Percentiles rank a stretch among this genome's conserved stretches.
These are phyloP conservation scores for Sebastes schlegelii DNA, from an alignment of 2,113 vertebrate genomes.

Conservation along the genomic window DNA sequence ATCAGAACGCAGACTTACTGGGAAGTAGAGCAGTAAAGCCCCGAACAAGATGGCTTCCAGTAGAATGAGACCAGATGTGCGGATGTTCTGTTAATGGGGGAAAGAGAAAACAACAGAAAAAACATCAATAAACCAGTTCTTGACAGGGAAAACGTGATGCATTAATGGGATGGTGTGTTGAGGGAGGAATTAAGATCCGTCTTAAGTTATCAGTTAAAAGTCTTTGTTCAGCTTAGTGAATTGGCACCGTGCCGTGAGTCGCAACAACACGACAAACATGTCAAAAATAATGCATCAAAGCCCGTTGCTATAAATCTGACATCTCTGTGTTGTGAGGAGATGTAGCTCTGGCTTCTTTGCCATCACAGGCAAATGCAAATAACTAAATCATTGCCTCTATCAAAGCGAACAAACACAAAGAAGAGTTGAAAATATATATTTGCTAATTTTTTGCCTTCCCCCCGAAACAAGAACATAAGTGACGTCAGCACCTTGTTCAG, in stretches of 20 bases:
- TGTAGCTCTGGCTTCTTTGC: not conserved
- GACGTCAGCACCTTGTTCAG: conserved; percentile 31
- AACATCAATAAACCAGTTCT: not conserved
- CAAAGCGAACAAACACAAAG: conserved; percentile 32
- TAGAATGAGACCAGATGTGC: conserved; percentile 92
- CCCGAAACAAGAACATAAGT: conserved; percentile 16
- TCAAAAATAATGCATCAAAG: not conserved
- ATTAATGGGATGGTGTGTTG: not conserved
- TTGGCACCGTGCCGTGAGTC: not conserved
- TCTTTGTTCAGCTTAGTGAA: not conserved
- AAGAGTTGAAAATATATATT: not conserved
- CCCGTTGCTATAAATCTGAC: not conserved
- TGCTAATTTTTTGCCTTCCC: not conserved
- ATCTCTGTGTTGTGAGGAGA: not conserved
- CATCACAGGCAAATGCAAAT: not conserved
- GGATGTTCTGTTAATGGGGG: conserved; percentile 86
- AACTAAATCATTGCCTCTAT: not conserved
- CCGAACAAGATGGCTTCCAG: conserved; percentile 94
- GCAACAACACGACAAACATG: not conserved
- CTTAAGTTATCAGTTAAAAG: not conserved
- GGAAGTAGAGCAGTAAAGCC: conserved; percentile 92
- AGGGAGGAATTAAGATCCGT: not conserved
- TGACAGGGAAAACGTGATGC: conserved; percentile 2
- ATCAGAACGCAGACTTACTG: conserved; percentile 84
- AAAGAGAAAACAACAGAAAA: conserved; percentile 15